Percentiles rank a stretch among this genome's conserved stretches.
Conservation (phyloP, 2,113 vertebrate genomes). For the Sorex araneus region DNA sequence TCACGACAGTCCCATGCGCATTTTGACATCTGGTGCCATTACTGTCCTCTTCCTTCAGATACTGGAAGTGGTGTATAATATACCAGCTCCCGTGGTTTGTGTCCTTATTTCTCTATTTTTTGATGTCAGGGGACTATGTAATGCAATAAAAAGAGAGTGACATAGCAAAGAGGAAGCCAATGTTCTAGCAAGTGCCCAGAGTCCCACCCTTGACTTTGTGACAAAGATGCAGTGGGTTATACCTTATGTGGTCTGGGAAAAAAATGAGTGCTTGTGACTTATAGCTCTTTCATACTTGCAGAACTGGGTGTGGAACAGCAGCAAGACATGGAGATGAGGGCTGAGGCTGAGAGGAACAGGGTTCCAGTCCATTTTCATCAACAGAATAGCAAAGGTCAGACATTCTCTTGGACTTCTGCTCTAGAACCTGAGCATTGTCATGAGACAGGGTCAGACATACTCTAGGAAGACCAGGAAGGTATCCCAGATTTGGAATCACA, state of each 20-base stretch:
- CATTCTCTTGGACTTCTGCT: neutral
- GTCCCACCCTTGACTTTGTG: neutral
- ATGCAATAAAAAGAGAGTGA: neutral
- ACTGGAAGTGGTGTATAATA: neutral
- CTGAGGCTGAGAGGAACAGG: neutral
- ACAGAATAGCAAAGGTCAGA: neutral
- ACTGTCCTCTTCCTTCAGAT: neutral
- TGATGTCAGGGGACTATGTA: neutral
- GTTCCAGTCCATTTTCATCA: neutral
- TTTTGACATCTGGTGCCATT: neutral
- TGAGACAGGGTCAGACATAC: too few relatives aligned
- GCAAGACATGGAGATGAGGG: neutral
- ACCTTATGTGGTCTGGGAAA: neutral
- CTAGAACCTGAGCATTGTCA: neutral
- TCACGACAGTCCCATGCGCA: fast-evolving
- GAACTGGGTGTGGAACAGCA: neutral
- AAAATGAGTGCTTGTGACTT: neutral
- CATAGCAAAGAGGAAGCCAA: neutral
- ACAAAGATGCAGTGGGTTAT: neutral
- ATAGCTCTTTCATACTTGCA: neutral
- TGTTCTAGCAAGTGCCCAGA: neutral
- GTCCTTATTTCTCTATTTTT: neutral
- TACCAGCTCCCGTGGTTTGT: too few relatives aligned
- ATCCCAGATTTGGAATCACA: neutral
- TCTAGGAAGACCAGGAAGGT: neutral